Base-by-base conservation (phyloP, 1,140 invertebrate genomes). In the Frieseomelitta varia region DNA sequence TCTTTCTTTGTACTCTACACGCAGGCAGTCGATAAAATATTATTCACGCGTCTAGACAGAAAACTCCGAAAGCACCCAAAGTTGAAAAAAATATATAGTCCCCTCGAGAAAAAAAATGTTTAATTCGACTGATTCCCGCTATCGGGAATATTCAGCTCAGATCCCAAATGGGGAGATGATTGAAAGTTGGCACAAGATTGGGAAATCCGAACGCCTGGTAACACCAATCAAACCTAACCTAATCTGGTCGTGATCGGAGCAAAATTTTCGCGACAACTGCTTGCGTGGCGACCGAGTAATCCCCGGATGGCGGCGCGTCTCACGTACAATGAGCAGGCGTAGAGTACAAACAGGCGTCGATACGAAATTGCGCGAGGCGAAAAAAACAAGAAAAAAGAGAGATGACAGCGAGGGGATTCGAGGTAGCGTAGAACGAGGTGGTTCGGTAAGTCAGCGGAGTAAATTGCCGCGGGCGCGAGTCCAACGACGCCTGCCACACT, bases 281-380 rank as follows among this genome's bases (percentile, higher is more conserved):
- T 73, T 56, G 47, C 19, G 4, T 1, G 86, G 75, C 67, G 81
- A 85, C 55, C 53, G 58, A 65, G 85, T 92, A 93, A 93, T 93
- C 92, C 92, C 83, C 77, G 69, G 88, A 61, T 71, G 79, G 51
- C 69, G 14, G 82, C 65, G 71, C 76, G 82, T 80, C 92, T 91
- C 93, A 93, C 92, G 93, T 88, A 89, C 88, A 85, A 87, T 78
- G 65, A 74, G n/a, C 79, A 89, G 89, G 88, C 88, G 85, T 87
- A 84, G 85, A 85, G 79, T 88, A 88, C 77, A 80, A 78, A 81
- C 63, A 61, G 51, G 56, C 30, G 63, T 67, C 86, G 65, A 69
- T 82, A 71, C 51, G 58, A 81, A 83, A 78, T 87, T 58, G 56
- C n/a, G 79, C 10, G 56, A 15, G 19, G n/a, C 56, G 2, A 30